Evolutionary conservation across 2,888 invertebrate genomes (phyloP), one percentile per base, ranked within the genome.

Genomic region (Chironomus riparius): DNA sequence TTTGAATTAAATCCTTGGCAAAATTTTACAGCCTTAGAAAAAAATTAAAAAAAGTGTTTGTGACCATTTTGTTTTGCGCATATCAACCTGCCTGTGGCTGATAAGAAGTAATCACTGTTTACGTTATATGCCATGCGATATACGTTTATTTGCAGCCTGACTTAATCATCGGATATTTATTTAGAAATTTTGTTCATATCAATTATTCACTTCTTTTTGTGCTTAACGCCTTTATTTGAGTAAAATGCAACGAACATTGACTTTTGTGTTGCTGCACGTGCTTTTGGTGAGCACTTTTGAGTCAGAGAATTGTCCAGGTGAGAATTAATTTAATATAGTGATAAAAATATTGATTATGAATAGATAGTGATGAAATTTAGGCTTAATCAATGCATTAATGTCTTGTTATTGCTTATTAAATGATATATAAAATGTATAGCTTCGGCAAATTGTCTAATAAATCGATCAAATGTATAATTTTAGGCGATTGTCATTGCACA

Each of bases 221-320:
- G 38, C 38, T 38, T 10, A 38, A 38, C 10, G 0, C 10, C 4
- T 38, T 38, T 38, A 38, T 38, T 38, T 38, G 38, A 38, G 38
- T 38, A 38, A 38, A 10, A 38, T 38, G 38, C 38, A 38, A 38
- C 38, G 38, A 38, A 56, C 5, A 50, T 50, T 50, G 56, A 56
- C 15, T 3, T 7, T 56, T 56, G 56, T 56, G 56, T 18, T 56
- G 5, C 7, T 61, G 21, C 74, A 74, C 68, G 47, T 74, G 48
- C 18, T 68, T 4, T 3, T 15, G 15, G 48, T 48, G 18, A n/a
- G 24, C 3, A 6, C 24, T 3, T 38, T 76, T 0, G 47, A 77
- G 7, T 78, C 79, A 28, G 22, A 81, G 0, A 78, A 78, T 2
- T 84, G 84, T 76, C 82, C 84, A 0, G n/a, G 28, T 56, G 18